phyloP scores from a whole-genome alignment of 2,888 invertebrate species.

The Dascillus cervinus region DNA sequence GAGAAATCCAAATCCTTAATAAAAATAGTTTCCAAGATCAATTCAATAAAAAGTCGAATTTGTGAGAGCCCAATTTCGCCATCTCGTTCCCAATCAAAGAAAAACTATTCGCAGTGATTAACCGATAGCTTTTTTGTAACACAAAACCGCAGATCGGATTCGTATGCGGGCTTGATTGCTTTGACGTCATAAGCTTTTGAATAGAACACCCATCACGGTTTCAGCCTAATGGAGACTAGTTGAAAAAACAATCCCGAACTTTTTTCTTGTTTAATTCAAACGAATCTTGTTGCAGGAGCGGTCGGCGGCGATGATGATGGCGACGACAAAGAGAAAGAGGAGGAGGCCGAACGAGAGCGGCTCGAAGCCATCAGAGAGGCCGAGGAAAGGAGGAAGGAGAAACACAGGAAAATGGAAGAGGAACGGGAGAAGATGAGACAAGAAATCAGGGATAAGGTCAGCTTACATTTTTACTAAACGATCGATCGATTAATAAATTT shows the following conservation, averaged over 20 bases:
- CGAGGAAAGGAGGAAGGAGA: constrained; percentile 97
- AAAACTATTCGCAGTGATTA: neutral
- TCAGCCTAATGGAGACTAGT: no score
- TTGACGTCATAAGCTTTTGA: no score
- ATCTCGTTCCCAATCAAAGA: neutral
- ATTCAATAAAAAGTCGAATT: no score
- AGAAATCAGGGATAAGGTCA: constrained; percentile 98
- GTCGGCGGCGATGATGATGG: constrained; percentile 88
- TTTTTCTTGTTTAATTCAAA: no score
- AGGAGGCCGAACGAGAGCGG: constrained; percentile 96
- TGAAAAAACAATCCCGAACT: no score
- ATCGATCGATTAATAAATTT: constrained; percentile 18
- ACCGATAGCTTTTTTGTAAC: no score
- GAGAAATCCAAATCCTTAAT: no score
- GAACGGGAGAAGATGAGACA: constrained; percentile 99
- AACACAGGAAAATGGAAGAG: constrained; percentile 99
- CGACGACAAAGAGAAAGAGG: constrained; percentile 96
- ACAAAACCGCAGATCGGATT: no score
- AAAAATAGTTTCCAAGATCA: no score
- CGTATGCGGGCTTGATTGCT: no score
- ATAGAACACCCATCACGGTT: no score
- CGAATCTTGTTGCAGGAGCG: constrained; percentile 63
- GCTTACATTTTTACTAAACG: constrained; percentile 21
- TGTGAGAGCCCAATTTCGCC: neutral
- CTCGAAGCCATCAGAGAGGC: constrained; percentile 97